These are phyloP conservation scores for Agrotis puta DNA, from an alignment of 2,888 invertebrate species.

Conservation along the genomic window DNA sequence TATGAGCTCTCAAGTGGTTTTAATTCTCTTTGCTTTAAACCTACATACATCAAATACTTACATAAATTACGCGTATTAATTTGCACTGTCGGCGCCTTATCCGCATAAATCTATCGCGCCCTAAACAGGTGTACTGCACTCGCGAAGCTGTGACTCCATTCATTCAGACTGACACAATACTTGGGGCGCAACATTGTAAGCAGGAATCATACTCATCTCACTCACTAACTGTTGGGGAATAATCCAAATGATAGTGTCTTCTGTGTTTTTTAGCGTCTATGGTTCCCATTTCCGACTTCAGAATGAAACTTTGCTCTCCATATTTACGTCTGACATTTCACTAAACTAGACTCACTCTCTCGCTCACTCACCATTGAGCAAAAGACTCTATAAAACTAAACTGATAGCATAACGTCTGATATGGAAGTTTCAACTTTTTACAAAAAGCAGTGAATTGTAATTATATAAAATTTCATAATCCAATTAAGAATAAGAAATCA, in stretches of 20 bases:
- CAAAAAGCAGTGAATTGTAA: too few relatives aligned
- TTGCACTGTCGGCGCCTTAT: slow-evolving; percentile 15
- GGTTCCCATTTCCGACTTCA: neutral
- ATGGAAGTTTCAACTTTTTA: too few relatives aligned
- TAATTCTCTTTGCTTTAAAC: too few relatives aligned
- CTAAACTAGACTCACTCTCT: too few relatives aligned
- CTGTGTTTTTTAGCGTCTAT: neutral
- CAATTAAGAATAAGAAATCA: too few relatives aligned
- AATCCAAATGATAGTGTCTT: slow-evolving; percentile 23
- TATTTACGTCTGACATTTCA: neutral
- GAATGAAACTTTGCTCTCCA: neutral
- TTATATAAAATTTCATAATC: too few relatives aligned
- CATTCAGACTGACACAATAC: slow-evolving; percentile 45
- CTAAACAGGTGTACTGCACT: slow-evolving; percentile 55
- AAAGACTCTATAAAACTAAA: too few relatives aligned
- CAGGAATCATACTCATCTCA: slow-evolving; percentile 11
- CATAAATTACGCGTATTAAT: too few relatives aligned
- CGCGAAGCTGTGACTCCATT: slow-evolving; percentile 35
- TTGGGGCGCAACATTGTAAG: slow-evolving; percentile 40
- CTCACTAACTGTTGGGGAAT: slow-evolving; percentile 1
- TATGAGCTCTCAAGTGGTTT: too few relatives aligned
- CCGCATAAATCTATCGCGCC: slow-evolving; percentile 35
- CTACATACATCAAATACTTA: too few relatives aligned
- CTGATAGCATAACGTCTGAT: too few relatives aligned
- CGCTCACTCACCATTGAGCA: too few relatives aligned